Evolutionary conservation across 2,888 invertebrate genomes (phyloP).

Genomic region (Cyclophora albipunctata): DNA sequence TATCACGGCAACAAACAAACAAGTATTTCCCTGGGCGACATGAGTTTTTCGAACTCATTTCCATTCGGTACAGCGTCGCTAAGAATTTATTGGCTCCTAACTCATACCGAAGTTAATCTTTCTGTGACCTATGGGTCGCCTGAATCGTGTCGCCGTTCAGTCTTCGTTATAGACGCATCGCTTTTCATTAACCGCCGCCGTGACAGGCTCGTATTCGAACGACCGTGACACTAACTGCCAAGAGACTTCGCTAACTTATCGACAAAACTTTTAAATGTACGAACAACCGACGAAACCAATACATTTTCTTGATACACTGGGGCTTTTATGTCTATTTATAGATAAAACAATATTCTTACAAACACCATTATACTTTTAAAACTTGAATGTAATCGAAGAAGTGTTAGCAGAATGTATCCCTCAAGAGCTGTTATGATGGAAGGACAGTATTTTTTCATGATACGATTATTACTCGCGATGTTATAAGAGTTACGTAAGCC

Average conservation of each 20-base stretch:
- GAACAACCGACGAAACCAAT: constrained; percentile 18
- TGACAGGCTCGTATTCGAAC: constrained; percentile 39
- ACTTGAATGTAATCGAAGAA: too few species aligned
- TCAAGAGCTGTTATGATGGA: too few species aligned
- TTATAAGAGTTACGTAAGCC: not conserved
- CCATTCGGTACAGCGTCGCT: constrained; percentile 42
- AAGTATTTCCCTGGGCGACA: constrained; percentile 48
- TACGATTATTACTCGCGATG: too few species aligned
- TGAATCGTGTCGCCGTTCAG: constrained; percentile 34
- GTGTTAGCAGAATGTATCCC: too few species aligned
- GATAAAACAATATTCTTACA: too few species aligned
- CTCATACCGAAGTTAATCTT: constrained; percentile 37
- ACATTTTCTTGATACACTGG: constrained; percentile 16
- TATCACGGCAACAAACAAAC: constrained; percentile 60
- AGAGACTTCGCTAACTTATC: constrained; percentile 36
- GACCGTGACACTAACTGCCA: constrained; percentile 29
- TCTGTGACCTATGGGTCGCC: constrained; percentile 21
- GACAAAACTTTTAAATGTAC: constrained; percentile 31
- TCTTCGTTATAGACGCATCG: constrained; percentile 57
- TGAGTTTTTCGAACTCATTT: constrained; percentile 57
- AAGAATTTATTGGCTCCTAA: constrained; percentile 43
- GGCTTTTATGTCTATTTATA: too few species aligned
- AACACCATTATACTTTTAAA: too few species aligned
- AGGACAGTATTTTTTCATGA: not conserved
- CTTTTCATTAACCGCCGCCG: constrained; percentile 50